These are phyloP conservation scores for Australoheros facetus DNA, from an alignment of 2,797 vertebrate species.

Conservation along the genomic window DNA sequence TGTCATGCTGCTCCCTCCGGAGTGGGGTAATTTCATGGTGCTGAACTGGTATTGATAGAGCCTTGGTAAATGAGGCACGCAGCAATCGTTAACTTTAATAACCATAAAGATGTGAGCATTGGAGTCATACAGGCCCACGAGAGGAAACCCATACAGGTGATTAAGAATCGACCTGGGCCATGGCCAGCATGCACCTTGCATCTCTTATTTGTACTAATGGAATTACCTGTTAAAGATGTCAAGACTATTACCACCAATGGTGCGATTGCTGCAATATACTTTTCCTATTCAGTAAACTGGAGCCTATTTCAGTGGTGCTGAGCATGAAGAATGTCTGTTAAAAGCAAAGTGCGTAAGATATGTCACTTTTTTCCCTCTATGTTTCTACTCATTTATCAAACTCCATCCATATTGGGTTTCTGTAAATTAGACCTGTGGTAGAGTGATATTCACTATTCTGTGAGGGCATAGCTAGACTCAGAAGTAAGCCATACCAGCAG, in stretches of 20 bases:
- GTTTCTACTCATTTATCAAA: constrained; percentile 18
- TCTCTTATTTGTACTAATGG: constrained; percentile 72
- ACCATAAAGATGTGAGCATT: constrained; percentile 81
- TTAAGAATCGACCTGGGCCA: constrained; percentile 77
- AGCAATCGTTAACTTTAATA: constrained; percentile 82
- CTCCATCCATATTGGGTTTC: background rate
- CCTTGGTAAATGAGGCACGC: constrained; percentile 77
- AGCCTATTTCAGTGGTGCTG: constrained; percentile 3
- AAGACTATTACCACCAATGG: constrained; percentile 57
- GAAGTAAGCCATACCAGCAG: constrained; percentile 49
- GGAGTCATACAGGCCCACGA: constrained; percentile 68
- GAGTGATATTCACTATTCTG: constrained; percentile 50
- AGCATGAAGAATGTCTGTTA: constrained; percentile 8
- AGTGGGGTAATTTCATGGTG: constrained; percentile 82
- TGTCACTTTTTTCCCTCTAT: background rate
- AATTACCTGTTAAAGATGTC: constrained; percentile 76
- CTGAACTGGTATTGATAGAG: constrained; percentile 82
- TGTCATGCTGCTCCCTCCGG: constrained; percentile 78
- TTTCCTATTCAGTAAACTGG: constrained; percentile 33
- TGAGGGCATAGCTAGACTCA: constrained; percentile 32
- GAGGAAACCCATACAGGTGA: constrained; percentile 79
- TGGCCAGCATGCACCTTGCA: constrained; percentile 50
- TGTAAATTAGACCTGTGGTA: background rate
- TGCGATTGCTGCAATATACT: constrained; percentile 33
- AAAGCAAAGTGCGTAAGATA: background rate